Evolutionary conservation across 2,888 invertebrate species (phyloP), one percentile per base, ranked within the genome.

Genomic region (Nasonovia ribisnigri): DNA sequence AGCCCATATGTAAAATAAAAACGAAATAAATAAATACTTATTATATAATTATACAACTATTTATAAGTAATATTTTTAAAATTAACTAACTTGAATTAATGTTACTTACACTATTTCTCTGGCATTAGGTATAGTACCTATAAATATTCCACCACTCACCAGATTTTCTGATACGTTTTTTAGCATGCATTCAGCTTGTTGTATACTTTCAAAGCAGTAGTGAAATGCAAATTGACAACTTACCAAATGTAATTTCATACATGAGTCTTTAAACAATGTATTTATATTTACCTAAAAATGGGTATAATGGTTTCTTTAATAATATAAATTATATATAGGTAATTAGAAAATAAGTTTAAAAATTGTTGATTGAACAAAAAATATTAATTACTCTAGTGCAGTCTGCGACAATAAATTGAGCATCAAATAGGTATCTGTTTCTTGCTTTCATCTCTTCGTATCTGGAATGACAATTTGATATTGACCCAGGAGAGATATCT

Each of bases 201-300:
- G 96, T 94, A 98, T 96, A 94, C 98, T 98, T 96, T 99, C 99
- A 96, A 99, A 99, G 95, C 98, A 97, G 95, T 99, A 99, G 96
- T 99, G 99, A 95, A 99, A 98, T 46, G 99, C 98, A 97, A 99
- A 99, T 96, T 99, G 99, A 95, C 99, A 99, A 95, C 99, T 99
- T 1, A 98, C 98, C 86, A 99, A 95, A 96, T 99, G 98, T 95
- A 99, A 97, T 95, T 97, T 97, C 94, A 97, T 97, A 46, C 97
- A 97, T 2, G 98, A 97, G 96, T 99, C 97, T 95, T 96, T 96
- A 95, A 97, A 98, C 95, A 97, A 97, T 95, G 97, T 97, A 91
- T 97, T 96, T n/a, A 98, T 96, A 46, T 97, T 96, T 92, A 96
- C 96, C 96, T 96, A 95, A 95, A 96, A 96, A 91, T 92, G 36